Percentiles rank a stretch among this genome's conserved stretches.
Conservation (phyloP, 2,888 invertebrate species). For the Aradus depressus region DNA sequence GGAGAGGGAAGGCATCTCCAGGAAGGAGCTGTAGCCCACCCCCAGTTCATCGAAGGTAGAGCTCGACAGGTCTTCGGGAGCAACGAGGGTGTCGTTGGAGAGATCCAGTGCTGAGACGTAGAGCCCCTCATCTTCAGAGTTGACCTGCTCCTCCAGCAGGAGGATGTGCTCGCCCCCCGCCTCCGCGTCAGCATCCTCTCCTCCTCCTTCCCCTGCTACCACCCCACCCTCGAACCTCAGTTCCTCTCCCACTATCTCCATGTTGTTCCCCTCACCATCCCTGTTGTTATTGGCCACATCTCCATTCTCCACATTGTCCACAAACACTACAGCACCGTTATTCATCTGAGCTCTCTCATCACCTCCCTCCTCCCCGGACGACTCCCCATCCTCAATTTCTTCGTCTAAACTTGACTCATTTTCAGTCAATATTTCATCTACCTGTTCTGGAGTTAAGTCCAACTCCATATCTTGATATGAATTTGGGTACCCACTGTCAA, state of each 20-base stretch:
- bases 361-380: constrained; percentile 18
- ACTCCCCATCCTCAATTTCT: constrained; percentile 25
- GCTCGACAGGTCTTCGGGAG: not conserved
- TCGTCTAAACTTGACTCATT: constrained; percentile 28
- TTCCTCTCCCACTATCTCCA: constrained; percentile 27
- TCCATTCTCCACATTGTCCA: constrained; percentile 40
- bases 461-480: constrained; percentile 29
- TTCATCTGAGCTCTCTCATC: not conserved
- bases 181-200: constrained; percentile 15
- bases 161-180: constrained; percentile 15
- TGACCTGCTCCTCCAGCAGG: constrained; percentile 5
- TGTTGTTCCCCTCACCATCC: constrained; percentile 42
- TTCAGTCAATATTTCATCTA: constrained; percentile 31
- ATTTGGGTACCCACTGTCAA: constrained; percentile 30
- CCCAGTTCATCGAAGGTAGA: not conserved
- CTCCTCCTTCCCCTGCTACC: constrained; percentile 19
- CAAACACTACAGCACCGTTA: constrained; percentile 18
- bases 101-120: constrained; percentile 11
- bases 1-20: not conserved
- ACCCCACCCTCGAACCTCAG: constrained; percentile 24
- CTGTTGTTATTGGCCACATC: constrained; percentile 45
- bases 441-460: constrained; percentile 31
- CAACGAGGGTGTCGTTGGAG: constrained; percentile 9
- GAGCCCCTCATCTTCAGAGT: constrained; percentile 10
- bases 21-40: not conserved